These are phyloP conservation scores for Phataginus tetradactyla DNA, from an alignment of 2,797 vertebrate species.

Conservation along the genomic window DNA sequence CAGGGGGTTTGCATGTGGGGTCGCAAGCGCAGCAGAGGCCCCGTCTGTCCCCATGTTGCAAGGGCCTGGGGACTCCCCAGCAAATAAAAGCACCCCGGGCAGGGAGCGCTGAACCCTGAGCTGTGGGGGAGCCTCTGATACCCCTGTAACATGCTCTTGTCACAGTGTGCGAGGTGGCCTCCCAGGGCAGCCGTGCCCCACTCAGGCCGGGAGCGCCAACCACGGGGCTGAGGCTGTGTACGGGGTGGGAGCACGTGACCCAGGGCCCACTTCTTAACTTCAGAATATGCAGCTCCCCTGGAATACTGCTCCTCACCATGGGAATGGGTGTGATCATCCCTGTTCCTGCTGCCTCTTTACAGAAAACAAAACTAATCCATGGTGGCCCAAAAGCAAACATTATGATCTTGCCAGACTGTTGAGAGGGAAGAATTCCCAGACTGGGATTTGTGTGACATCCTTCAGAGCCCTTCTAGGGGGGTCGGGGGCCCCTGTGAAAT, in stretches of 20 bases:
- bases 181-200: rapidly evolving
- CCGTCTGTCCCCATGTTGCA: rapidly evolving
- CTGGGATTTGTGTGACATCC: background rate
- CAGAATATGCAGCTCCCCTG: background rate
- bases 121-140: background rate
- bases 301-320: background rate
- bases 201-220: background rate
- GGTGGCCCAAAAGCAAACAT: background rate
- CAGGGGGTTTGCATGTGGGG: rapidly evolving
- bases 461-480: background rate
- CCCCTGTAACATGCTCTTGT: background rate
- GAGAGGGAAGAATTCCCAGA: background rate
- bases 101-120: background rate
- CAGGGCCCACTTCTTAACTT: rapidly evolving
- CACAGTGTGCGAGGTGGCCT: too few species aligned
- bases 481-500: too few species aligned
- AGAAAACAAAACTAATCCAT: background rate
- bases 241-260: too few species aligned
- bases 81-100: background rate
- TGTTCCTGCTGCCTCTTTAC: background rate
- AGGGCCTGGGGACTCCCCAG: background rate
- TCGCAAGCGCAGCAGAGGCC: rapidly evolving
- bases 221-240: background rate
- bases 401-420: rapidly evolving
- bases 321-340: rapidly evolving